phyloP scores from a whole-genome alignment of 2,888 invertebrate species.

The Oligia fasciuncula region DNA sequence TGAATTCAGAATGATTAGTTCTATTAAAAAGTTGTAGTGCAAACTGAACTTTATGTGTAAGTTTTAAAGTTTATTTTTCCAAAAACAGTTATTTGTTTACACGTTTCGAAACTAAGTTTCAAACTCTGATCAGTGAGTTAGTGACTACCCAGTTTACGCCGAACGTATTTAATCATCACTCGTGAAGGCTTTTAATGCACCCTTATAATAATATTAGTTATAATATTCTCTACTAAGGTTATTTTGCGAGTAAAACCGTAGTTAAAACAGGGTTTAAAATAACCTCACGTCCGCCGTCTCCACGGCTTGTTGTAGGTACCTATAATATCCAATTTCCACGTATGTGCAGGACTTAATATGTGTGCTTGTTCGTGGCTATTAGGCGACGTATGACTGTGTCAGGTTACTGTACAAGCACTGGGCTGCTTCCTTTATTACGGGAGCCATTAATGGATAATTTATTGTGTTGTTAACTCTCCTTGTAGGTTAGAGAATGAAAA shows the following conservation, averaged over 20 bases:
- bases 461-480: constrained; percentile 25
- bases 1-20: neutral
- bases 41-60: neutral
- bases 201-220: constrained; percentile 22
- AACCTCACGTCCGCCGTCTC: constrained; percentile 33
- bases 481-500: neutral
- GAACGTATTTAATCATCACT: neutral
- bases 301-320: constrained; percentile 20
- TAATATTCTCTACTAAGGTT: neutral
- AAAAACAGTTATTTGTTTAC: neutral
- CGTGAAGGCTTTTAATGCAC: constrained; percentile 10
- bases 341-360: constrained; percentile 31
- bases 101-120: neutral
- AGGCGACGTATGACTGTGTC: constrained; percentile 33
- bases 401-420: constrained; percentile 49
- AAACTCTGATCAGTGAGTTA: neutral
- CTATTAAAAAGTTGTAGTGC: neutral
- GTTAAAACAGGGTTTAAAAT: constrained; percentile 47
- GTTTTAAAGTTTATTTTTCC: neutral
- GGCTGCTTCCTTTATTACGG: constrained; percentile 51
- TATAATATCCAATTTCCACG: constrained; percentile 55
- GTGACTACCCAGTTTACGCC: neutral
- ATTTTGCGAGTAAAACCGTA: constrained; percentile 11
- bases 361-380: constrained; percentile 39
- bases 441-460: constrained; percentile 48